These are phyloP conservation scores for Tenthredo livida DNA, from an alignment of 2,888 invertebrate genomes.

Conservation along the genomic window DNA sequence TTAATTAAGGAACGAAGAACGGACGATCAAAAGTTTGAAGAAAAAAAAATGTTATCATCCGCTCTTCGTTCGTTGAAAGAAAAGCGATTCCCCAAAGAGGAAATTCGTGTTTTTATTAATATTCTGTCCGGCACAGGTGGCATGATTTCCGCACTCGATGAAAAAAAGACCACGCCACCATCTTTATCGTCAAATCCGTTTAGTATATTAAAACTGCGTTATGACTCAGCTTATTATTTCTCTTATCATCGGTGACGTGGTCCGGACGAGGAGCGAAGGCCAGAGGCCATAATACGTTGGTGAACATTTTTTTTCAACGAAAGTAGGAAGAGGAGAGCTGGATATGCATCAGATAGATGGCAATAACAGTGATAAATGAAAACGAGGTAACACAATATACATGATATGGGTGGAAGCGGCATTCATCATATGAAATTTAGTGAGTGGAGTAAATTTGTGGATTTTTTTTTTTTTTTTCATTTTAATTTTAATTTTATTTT, in stretches of 20 bases:
- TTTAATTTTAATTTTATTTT: no score
- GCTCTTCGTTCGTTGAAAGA: no score
- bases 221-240: background rate
- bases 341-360: background rate
- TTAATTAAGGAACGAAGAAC: no score
- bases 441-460: background rate
- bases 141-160: no score
- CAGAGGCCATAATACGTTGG: background rate
- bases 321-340: background rate
- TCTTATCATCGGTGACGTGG: slow-evolving; percentile 2
- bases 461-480: no score
- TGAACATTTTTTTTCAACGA: background rate
- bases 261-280: background rate
- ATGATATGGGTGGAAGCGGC: background rate
- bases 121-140: no score
- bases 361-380: background rate
- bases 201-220: background rate
- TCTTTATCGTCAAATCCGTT: background rate
- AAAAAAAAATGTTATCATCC: background rate
- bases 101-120: background rate
- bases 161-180: no score
- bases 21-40: no score
- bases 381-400: background rate
- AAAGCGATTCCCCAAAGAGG: no score
- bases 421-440: background rate